Evolutionary conservation across 2,888 invertebrate species (phyloP).

Genomic region (Amblyteles armatorius): DNA sequence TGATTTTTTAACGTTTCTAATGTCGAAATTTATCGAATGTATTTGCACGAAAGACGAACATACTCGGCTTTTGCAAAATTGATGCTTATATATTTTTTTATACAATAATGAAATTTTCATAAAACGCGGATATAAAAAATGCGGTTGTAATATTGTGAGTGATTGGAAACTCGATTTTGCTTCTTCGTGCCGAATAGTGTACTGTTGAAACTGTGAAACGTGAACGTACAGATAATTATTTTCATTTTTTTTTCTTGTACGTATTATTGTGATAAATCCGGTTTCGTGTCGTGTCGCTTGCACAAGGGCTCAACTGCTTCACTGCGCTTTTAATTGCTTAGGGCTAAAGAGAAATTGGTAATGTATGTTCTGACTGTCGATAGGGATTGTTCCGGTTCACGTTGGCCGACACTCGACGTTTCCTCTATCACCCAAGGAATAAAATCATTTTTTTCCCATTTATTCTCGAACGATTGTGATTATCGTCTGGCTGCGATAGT

Average conservation of each 20-base stretch:
- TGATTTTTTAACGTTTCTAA: no score
- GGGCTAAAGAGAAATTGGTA: conserved; percentile 58
- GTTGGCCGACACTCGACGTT: conserved; percentile 23
- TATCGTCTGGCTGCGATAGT: conserved; percentile 29
- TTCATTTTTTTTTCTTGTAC: conserved; percentile 5
- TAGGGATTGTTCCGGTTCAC: conserved; percentile 44
- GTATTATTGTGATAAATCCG: conserved; percentile 40
- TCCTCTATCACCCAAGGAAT: conserved; percentile 13
- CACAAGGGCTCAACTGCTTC: conserved; percentile 56
- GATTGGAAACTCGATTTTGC: conserved; percentile 73
- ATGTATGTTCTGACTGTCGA: conserved; percentile 71
- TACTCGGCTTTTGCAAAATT: no score
- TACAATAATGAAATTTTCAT: background rate
- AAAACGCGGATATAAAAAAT: background rate
- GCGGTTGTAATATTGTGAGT: background rate
- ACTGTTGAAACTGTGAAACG: conserved; percentile 20
- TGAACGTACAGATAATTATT: conserved; percentile 19
- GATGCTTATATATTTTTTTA: no score
- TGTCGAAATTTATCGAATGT: no score
- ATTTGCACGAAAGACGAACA: no score
- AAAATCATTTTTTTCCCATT: conserved; percentile 12
- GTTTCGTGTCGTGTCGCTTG: conserved; percentile 59
- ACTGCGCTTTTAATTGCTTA: conserved; percentile 61
- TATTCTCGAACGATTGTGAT: background rate
- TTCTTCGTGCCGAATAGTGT: conserved; percentile 74